phyloP scores from a whole-genome alignment of 23 tunicate genomes.

The Halocynthia roretzi region DNA sequence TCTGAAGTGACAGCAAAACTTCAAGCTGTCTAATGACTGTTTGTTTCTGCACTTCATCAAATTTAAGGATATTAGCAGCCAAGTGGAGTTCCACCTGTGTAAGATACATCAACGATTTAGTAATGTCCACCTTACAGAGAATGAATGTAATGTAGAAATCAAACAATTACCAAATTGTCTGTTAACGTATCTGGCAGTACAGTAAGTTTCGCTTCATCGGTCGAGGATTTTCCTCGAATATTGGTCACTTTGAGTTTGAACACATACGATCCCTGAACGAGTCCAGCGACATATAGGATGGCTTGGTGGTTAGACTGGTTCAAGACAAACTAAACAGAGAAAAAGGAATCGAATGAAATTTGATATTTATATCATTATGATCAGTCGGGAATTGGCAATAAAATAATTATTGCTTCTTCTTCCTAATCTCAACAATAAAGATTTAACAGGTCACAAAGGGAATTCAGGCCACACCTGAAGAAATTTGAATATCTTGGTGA shows the following conservation, averaged over 20 bases:
- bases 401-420: background rate
- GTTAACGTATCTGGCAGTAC: conserved; percentile 35
- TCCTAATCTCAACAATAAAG: too few relatives aligned
- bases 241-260: conserved; percentile 69
- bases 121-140: background rate
- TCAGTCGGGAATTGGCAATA: background rate
- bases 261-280: conserved; percentile 42
- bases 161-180: conserved; percentile 34
- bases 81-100: conserved; percentile 71
- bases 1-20: conserved; percentile 36
- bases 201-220: conserved; percentile 32
- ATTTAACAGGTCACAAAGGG: too few relatives aligned
- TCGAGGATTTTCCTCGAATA: conserved; percentile 37
- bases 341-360: background rate
- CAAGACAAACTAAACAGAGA: conserved; percentile 32
- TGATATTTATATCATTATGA: background rate
- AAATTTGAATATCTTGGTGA: too few relatives aligned
- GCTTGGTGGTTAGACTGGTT: conserved; percentile 29
- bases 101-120: background rate
- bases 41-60: conserved; percentile 30
- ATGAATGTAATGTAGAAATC: background rate
- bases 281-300: conserved; percentile 27
- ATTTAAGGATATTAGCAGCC: conserved; percentile 1
- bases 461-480: too few relatives aligned
- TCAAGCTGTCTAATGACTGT: conserved; percentile 40